Evolutionary conservation across 2,888 invertebrate species (phyloP).

Genomic region (Myopa tessellatipennis): DNA sequence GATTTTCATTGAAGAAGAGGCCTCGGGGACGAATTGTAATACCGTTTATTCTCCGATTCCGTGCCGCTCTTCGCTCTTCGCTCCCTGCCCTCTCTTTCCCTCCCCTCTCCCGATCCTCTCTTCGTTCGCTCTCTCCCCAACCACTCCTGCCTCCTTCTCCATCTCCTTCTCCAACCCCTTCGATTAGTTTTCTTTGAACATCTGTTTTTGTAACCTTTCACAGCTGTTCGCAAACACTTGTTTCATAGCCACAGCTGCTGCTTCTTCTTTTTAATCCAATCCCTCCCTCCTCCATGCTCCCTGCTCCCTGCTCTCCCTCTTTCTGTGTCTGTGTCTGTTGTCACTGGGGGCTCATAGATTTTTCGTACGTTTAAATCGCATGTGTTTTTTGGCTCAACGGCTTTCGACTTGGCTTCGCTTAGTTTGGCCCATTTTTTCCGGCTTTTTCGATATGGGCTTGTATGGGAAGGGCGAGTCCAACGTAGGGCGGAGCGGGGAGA

Average conservation of each 20-base stretch:
- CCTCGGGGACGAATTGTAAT: too few relatives aligned
- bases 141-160: too few relatives aligned
- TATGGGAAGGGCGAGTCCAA: background rate
- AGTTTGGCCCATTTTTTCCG: constrained; percentile 18
- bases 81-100: too few relatives aligned
- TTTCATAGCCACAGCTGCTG: background rate
- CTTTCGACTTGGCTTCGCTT: background rate
- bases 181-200: background rate
- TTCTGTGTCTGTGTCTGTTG: constrained; percentile 4
- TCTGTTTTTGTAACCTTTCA: background rate
- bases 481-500: too few relatives aligned
- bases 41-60: too few relatives aligned
- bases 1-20: too few relatives aligned
- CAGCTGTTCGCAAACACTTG: background rate
- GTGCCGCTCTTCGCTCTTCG: too few relatives aligned
- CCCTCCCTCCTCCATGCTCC: background rate
- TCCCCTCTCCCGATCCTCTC: too few relatives aligned
- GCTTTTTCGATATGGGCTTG: constrained; percentile 4
- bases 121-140: too few relatives aligned
- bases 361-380: constrained; percentile 3
- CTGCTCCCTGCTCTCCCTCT: background rate
- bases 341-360: background rate
- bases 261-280: background rate
- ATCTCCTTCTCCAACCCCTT: too few relatives aligned
- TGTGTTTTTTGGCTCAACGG: constrained; percentile 1